Evolutionary conservation across 2,888 invertebrate species (phyloP), one percentile per base, ranked within the genome.

Genomic region (Minunthozetes semirufus): DNA sequence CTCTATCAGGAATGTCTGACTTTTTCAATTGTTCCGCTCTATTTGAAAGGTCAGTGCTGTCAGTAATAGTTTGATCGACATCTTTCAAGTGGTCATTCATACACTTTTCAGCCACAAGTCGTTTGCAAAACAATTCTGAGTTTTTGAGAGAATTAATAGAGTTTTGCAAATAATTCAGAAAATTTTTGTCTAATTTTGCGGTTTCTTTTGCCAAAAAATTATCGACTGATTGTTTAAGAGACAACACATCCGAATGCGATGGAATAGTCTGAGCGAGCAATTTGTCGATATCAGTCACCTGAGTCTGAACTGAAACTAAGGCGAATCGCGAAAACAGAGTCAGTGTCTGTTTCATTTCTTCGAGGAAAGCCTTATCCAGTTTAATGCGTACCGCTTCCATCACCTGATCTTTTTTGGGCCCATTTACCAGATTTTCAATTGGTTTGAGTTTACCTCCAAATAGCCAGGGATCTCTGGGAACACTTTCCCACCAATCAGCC

Each of bases 401-500:
- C 1, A 74, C 59, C 53, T 70, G 48, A 3, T 25, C 72, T 22
- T 74, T 74, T 22, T 70, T 53, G 13, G 61, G 25, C 1, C 59
- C 50, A 19, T 27, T 29, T 19, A 74, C 48, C 70, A 74, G 38
- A 48, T 72, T 74, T 48, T 59, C 46, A 22, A 75, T 75, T 5
- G 75, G 75, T 33, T 53, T 66, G 5, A 75, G 27, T 11, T 46
- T 25, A 46, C 75, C 75, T 6, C 72, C 75, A 29, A 75, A 75
- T 27, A 75, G 53, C 75, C 75, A 75, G 22, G 75, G 75, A 61
- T 75, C 68, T 25, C 48, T 27, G 9, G 75, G 50, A 1, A 75
- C 75, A 13, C 59, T 25, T 17, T 38, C 72, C 73, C 53, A 59
- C 75, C 75, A 75, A 15, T 72, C 53, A 5, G 42, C 27, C 75